Evolutionary conservation across 2,113 vertebrate genomes (phyloP), one percentile per base, ranked within the genome.

Genomic region (Actenoides hombroni): DNA sequence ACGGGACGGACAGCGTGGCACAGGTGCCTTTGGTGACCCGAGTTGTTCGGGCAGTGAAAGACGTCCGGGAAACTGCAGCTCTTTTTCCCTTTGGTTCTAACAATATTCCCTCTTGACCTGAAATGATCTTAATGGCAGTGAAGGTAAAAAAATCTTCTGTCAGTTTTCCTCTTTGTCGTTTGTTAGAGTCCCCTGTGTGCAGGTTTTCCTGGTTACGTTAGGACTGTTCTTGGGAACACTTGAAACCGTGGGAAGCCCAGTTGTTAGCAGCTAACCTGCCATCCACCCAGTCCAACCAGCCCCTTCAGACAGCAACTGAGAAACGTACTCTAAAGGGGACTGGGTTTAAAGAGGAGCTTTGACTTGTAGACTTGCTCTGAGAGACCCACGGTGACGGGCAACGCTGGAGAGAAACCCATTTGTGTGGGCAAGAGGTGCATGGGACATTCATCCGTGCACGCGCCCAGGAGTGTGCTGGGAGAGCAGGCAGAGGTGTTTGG

Each of bases 31-130:
- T 69, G 8, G 77, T 89, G 96, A 95, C 95, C 92, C 86, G 59
- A 63, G 94, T 86, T 94, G 76, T 95, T 91, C 93, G 37, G 76
- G 39, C 80, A 60, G 28, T 81, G 88, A 94, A 86, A 86, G 95
- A 81, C 53, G 64, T 48, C 84, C 81, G 70, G 69, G 86, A 92
- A 92, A 71, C 48, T 63, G 65, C 69, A 56, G 81, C 57, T 92
- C 75, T 78, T 61, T 70, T 67, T 85, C 12, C 39, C 51, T 94
- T 94, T 81, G 29, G 40, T 88, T 92, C 71, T 63, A 40, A 77
- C 70, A 92, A 7, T 53, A 56, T 77, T 94, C 69, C 65, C 86
- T 78, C 88, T 92, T 96, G 91, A 94, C 91, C 88, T 78, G 86
- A 84, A 89, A 84, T 86, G 67, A 46, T 86, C 68, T 70, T 86